Conservation (phyloP, 2,888 invertebrate species). For the Drosophila stalkeri region DNA sequence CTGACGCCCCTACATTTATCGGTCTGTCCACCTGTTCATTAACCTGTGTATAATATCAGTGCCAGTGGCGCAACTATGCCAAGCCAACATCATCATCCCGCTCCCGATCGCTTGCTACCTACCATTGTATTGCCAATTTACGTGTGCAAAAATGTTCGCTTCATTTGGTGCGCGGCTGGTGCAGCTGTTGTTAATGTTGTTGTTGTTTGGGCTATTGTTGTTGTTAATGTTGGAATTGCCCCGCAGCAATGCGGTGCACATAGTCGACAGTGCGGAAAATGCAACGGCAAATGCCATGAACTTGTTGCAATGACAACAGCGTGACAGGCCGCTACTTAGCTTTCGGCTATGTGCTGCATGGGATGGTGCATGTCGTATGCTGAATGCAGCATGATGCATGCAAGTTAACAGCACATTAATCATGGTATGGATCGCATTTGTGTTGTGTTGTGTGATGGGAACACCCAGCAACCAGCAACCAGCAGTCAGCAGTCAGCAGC, state of each 20-base stretch:
- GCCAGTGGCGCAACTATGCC: conserved; percentile 43
- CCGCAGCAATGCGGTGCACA: conserved; percentile 53
- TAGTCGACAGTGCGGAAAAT: conserved; percentile 66
- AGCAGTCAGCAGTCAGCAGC: conserved; percentile 9
- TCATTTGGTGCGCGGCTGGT: conserved; percentile 64
- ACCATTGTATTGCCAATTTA: conserved; percentile 23
- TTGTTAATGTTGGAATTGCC: conserved; percentile 30
- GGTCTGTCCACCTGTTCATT: conserved; percentile 53
- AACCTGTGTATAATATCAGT: conserved; percentile 51
- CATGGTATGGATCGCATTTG: conserved; percentile 63
- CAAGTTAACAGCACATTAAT: conserved; percentile 70
- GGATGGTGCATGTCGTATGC: conserved; percentile 19
- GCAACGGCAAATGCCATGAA: conserved; percentile 67
- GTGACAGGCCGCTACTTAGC: conserved; percentile 59
- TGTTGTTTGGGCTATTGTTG: conserved; percentile 31
- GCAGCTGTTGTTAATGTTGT: conserved; percentile 55
- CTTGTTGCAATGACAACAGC: conserved; percentile 69
- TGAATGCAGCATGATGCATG: conserved; percentile 55
- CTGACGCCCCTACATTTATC: background rate
- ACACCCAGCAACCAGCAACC: background rate
- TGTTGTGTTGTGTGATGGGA: conserved; percentile 1
- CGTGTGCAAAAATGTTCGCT: conserved; percentile 67
- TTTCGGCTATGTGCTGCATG: conserved; percentile 44
- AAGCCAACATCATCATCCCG: background rate
- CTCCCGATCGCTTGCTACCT: background rate